phyloP scores from a whole-genome alignment of 2,888 invertebrate species.

The Agrilus cyanescens region DNA sequence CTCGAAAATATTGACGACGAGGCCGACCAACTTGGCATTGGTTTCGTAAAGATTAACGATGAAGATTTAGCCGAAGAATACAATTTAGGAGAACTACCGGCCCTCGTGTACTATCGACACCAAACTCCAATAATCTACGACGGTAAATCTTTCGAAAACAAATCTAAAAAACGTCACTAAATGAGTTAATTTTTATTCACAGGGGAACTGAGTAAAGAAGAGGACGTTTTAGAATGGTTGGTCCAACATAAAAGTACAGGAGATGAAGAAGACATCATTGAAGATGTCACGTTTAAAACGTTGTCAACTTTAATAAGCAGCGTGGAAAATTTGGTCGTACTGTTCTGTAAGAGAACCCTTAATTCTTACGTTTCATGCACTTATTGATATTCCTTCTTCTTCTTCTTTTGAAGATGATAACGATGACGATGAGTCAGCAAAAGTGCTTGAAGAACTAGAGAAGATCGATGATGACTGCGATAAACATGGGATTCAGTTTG shows the following conservation, averaged over 20 bases:
- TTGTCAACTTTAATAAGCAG: slow-evolving; percentile 77
- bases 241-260: slow-evolving; percentile 88
- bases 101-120: slow-evolving; percentile 85
- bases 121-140: slow-evolving; percentile 91
- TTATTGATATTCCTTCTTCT: not conserved
- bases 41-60: slow-evolving; percentile 89
- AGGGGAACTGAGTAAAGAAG: slow-evolving; percentile 83
- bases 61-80: slow-evolving; percentile 85
- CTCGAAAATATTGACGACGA: slow-evolving; percentile 91
- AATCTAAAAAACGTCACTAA: not conserved
- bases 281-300: slow-evolving; percentile 86
- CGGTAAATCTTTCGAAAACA: slow-evolving; percentile 46
- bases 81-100: slow-evolving; percentile 77
- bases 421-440: slow-evolving; percentile 78
- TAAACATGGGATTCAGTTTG: slow-evolving; percentile 84
- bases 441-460: slow-evolving; percentile 74
- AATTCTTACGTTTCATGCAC: slow-evolving; percentile 1
- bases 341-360: slow-evolving; percentile 63
- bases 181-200: slow-evolving; percentile 9
- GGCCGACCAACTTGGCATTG: slow-evolving; percentile 86
- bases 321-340: slow-evolving; percentile 81
- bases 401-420: slow-evolving; percentile 78
- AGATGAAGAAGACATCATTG: slow-evolving; percentile 87
- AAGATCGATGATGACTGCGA: slow-evolving; percentile 91
- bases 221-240: slow-evolving; percentile 87